Evolutionary conservation across 1,140 invertebrate genomes (phyloP).

Genomic region (Ruditapes philippinarum): DNA sequence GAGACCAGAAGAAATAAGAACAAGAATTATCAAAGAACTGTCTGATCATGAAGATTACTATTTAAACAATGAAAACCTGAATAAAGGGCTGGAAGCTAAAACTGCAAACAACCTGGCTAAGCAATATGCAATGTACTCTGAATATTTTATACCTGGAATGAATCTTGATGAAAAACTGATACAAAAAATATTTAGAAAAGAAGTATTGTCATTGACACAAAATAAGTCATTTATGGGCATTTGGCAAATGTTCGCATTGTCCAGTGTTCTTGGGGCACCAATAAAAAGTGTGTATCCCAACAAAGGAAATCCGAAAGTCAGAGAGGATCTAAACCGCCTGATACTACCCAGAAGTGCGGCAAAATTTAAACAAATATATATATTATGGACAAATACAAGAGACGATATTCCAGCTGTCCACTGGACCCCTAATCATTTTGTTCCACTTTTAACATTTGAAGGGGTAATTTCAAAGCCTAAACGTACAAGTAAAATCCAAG

Average conservation of each 20-base stretch:
- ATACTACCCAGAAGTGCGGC: background rate
- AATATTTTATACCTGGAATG: background rate
- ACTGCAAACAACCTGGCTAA: background rate
- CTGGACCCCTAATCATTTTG: conserved; percentile 39
- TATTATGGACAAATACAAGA: conserved; percentile 36
- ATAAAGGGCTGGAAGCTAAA: background rate
- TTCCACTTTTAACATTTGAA: background rate
- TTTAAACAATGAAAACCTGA: background rate
- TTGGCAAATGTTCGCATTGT: conserved; percentile 12
- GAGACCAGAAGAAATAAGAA: background rate
- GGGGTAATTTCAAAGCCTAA: too few relatives aligned
- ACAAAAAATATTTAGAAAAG: background rate
- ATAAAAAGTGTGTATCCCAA: background rate
- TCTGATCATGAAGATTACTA: background rate
- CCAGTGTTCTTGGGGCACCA: background rate
- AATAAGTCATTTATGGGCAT: background rate
- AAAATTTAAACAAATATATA: background rate
- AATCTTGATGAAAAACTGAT: background rate
- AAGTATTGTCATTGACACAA: background rate
- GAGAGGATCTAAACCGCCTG: conserved; percentile 40
- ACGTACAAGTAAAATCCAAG: too few relatives aligned
- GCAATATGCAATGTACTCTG: conserved; percentile 11
- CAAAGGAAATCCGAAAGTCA: background rate
- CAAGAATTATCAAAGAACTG: conserved; percentile 4
- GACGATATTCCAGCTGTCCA: background rate